Evolutionary conservation across 2,888 invertebrate genomes (phyloP).

Genomic region (Crematogaster levior): DNA sequence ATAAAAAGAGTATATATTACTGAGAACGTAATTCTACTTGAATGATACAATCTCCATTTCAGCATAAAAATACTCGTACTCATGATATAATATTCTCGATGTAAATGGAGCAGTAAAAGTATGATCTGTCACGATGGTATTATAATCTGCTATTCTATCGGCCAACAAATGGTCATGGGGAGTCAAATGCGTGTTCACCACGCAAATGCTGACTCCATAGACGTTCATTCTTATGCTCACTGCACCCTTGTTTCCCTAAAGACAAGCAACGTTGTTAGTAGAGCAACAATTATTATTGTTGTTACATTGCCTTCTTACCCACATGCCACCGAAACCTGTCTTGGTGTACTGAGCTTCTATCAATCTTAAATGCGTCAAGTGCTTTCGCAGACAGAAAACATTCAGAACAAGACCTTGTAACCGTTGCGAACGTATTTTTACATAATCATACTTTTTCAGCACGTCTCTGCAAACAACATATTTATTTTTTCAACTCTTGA

Average conservation of each 20-base stretch:
- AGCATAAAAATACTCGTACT: conserved; percentile 86
- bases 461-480: conserved; percentile 89
- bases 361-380: conserved; percentile 93
- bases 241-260: conserved; percentile 97
- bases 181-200: conserved; percentile 96
- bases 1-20: conserved; percentile 33
- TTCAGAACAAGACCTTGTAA: conserved; percentile 94
- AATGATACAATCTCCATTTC: background rate
- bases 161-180: conserved; percentile 94
- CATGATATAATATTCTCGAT: conserved; percentile 95
- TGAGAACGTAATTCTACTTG: background rate
- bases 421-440: conserved; percentile 92
- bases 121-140: conserved; percentile 94
- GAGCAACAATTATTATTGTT: background rate
- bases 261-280: background rate
- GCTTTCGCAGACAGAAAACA: conserved; percentile 92
- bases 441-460: conserved; percentile 90
- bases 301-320: conserved; percentile 88
- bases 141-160: conserved; percentile 95
- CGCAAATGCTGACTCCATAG: conserved; percentile 95
- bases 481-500: too few relatives aligned
- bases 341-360: conserved; percentile 95
- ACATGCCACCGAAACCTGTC: conserved; percentile 96
- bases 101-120: conserved; percentile 92
- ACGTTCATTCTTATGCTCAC: conserved; percentile 95